Conservation (phyloP, 2,113 vertebrate genomes). For the Corydoras sp. region DNA sequence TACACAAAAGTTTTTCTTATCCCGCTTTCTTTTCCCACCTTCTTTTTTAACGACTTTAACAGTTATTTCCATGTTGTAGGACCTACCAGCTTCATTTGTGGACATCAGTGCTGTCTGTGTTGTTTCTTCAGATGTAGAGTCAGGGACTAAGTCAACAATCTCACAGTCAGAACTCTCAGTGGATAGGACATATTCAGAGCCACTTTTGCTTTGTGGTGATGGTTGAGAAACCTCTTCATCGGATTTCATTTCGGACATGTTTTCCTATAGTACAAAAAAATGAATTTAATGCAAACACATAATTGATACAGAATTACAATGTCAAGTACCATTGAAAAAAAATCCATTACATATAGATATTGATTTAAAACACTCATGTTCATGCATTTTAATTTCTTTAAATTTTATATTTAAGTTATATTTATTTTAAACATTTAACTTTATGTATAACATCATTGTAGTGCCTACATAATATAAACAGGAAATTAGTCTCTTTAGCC, state of each 20-base stretch:
- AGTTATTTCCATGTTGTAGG: too few species aligned
- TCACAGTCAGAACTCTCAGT: background rate
- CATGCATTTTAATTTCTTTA: too few species aligned
- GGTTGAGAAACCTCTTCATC: background rate
- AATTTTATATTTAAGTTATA: too few species aligned
- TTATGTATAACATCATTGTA: too few species aligned
- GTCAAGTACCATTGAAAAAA: background rate
- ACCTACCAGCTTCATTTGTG: too few species aligned
- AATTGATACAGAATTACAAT: background rate
- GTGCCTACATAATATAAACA: too few species aligned
- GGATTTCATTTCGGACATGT: background rate
- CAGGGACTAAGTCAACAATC: background rate
- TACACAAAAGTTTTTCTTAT: background rate
- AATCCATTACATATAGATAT: background rate
- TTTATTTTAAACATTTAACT: too few species aligned
- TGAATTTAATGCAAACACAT: background rate
- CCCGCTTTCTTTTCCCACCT: too few species aligned
- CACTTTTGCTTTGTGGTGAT: background rate
- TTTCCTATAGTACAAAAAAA: background rate
- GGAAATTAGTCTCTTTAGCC: too few species aligned
- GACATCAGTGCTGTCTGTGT: background rate
- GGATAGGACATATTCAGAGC: conserved; percentile 4
- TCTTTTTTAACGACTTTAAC: background rate
- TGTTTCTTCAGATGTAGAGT: background rate
- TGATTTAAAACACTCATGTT: too few species aligned